Evolutionary conservation across 2,888 invertebrate genomes (phyloP), one percentile per base, ranked within the genome.

Genomic region (Choristoneura rosaceana): DNA sequence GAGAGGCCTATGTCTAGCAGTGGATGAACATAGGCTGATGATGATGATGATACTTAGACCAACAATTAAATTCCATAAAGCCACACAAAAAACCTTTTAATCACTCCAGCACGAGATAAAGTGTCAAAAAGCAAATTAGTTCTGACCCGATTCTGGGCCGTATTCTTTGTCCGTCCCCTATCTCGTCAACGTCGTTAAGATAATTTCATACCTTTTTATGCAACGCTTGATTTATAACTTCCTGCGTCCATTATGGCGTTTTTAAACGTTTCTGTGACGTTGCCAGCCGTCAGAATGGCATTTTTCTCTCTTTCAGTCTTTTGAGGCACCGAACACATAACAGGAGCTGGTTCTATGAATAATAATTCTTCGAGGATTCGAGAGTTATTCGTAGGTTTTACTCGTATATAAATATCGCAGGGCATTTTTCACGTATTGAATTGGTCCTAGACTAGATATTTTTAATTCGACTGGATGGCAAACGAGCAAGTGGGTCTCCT

Each of bases 41-140:
- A n/a, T n/a, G n/a, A n/a, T n/a, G n/a, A n/a, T n/a, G n/a, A 25
- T 25, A 25, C 25, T 25, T 25, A 25, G 25, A 52, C 52, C 10
- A n/a, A 59, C 59, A 59, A 33, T 59, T 14, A 60, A 58, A 59
- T 38, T 17, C 41, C 43, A 41, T 45, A 45, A 63, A 55, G 58
- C 63, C 55, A 9, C 47, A 65, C 59, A 60, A 65, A 43, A 61
- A 59, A 55, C 34, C 63, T 47, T 47, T 38, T 70, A 69, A 70
- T 52, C 67, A 62, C 43, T 41, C 52, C 34, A 43, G 63, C 63
- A 70, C 73, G 43, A 74, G 69, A 73, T 67, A 76, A 73, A 70
- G 60, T 70, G 69, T 52, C 73, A 63, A 63, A 73, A 71, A 74
- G 71, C 69, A 75, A 78, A 78, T 78, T 78, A 76, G 76, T 67